Evolutionary conservation across 2,113 vertebrate species (phyloP), one percentile per base, ranked within the genome.

Genomic region (Plecotus auritus): DNA sequence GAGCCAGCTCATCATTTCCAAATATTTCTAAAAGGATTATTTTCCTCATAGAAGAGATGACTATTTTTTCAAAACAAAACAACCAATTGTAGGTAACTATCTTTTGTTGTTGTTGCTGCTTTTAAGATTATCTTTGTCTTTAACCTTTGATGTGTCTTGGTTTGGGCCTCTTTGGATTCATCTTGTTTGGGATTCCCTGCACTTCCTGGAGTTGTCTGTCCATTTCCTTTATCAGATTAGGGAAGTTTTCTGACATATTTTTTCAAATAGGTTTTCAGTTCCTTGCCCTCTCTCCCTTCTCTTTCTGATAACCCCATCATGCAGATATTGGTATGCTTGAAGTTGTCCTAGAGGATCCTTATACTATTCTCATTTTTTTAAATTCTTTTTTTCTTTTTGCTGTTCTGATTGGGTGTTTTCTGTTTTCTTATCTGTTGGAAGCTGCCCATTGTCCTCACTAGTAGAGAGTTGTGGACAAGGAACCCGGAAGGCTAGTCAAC

Each of bases 1-100:
- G 37, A 78, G 72, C 22, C 5, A 82, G 45, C 12, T 45, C 35
- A 35, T 72, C 37, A 69, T 94, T 78, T 80, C 35, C 16, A 42
- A 84, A 73, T 72, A 16, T 92, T 96, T 89, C 30, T 81, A 81
- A 77, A 81, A 93, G 54, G 42, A 26, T 67, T 54, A 61, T n/a
- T 94, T 88, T 59, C 23, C 32, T 95, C 45, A 85, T 45, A 37
- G 7, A 87, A 72, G 4, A 81, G 45, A 69, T 94, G 6, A 40
- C 84, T 45, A 10, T 92, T 88, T 83, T 18, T 69, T 70, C 42
- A 59, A 59, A 59, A 59, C 23, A 59, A 56, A 59, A 59, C 23
- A 59, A 59, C 23, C 1, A 28, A 28, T 18, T 74, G 42, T 74
- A 74, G 42, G 28, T 74, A 74, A 17, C 72, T 74, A 9, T 17